phyloP scores from a whole-genome alignment of 2,113 vertebrate species.

The Chitala chitala region DNA sequence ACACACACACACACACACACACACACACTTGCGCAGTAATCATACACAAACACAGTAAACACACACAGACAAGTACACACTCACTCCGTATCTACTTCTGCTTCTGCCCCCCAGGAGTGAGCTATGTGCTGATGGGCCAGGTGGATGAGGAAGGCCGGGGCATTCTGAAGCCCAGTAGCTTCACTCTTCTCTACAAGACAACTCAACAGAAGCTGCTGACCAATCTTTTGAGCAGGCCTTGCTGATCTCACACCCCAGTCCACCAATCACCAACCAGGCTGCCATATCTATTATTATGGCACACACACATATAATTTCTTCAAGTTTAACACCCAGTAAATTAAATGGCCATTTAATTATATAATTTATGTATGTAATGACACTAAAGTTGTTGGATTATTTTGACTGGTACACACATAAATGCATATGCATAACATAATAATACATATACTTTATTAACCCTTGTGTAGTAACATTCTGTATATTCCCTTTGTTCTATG shows the following conservation, averaged over 20 bases:
- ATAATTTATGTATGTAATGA: too few species aligned
- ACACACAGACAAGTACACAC: constrained; percentile 14
- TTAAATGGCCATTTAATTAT: too few species aligned
- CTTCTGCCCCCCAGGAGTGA: constrained; percentile 60
- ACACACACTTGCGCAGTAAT: constrained; percentile 9
- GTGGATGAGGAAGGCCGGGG: constrained; percentile 64
- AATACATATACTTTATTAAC: too few species aligned
- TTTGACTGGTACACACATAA: too few species aligned
- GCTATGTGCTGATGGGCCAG: constrained; percentile 78
- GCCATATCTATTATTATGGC: too few species aligned
- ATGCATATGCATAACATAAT: too few species aligned
- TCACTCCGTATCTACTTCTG: not conserved
- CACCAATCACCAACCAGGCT: not conserved
- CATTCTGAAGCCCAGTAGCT: constrained; percentile 63
- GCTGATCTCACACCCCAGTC: constrained; percentile 41
- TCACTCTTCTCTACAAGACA: constrained; percentile 69
- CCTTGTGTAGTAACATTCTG: too few species aligned
- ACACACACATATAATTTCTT: too few species aligned
- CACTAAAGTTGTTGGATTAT: too few species aligned
- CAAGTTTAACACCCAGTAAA: too few species aligned
- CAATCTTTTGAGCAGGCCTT: constrained; percentile 67
- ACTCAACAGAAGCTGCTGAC: constrained; percentile 69
- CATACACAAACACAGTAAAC: not conserved
- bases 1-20: not conserved
- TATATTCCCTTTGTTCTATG: too few species aligned